Percentiles rank a stretch among this genome's conserved stretches.
Conservation (phyloP, 2,797 vertebrate genomes). For the Lerista edwardsae region DNA sequence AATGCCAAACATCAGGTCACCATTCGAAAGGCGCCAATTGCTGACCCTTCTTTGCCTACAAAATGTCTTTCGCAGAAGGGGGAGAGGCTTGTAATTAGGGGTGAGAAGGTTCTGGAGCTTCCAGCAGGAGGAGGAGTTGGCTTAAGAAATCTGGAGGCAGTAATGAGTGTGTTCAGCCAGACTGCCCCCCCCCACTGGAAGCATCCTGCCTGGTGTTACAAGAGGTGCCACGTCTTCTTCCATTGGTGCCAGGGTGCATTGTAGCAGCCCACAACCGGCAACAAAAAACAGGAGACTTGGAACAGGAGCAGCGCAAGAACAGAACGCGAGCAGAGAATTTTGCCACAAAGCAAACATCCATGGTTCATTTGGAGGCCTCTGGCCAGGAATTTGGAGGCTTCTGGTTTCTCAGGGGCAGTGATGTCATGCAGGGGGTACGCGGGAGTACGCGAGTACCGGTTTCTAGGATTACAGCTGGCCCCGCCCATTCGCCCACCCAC, state of each 20-base stretch:
- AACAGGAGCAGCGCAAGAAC: background rate
- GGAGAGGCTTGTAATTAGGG: slow-evolving; percentile 41
- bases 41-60: slow-evolving; percentile 43
- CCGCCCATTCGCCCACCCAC: no score
- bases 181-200: background rate
- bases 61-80: slow-evolving; percentile 26
- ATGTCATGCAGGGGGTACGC: no score
- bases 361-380: background rate
- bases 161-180: background rate
- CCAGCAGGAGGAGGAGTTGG: slow-evolving; percentile 4
- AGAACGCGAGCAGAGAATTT: background rate
- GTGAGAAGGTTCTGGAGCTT: slow-evolving; percentile 12
- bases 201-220: background rate
- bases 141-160: background rate
- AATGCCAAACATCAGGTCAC: slow-evolving; percentile 44
- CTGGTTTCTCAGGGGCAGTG: no score
- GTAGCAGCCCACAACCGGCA: background rate
- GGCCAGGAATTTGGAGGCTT: no score
- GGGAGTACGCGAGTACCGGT: no score
- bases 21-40: slow-evolving; percentile 34
- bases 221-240: background rate
- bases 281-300: background rate
- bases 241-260: background rate
- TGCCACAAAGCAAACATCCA: background rate
- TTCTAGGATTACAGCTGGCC: no score